Evolutionary conservation across 1,140 invertebrate species (phyloP).

Genomic region (Pristionchus pacificus): DNA sequence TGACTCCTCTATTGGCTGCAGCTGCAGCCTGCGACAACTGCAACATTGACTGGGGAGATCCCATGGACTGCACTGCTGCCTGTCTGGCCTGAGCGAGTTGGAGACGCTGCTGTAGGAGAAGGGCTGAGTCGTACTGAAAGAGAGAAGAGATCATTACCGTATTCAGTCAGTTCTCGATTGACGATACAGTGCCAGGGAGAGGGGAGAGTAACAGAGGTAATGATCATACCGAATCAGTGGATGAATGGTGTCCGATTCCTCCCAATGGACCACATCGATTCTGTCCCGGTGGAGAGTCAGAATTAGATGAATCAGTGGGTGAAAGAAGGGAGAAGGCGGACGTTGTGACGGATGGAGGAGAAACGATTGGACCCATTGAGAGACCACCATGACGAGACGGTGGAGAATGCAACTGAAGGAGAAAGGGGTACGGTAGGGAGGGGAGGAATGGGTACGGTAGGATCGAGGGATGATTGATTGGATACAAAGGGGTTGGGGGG

Average conservation of each 20-base stretch:
- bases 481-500: too few relatives aligned
- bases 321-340: neutral
- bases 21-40: too few relatives aligned
- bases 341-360: too few relatives aligned
- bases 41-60: too few relatives aligned
- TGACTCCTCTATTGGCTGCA: neutral
- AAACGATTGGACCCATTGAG: too few relatives aligned
- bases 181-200: too few relatives aligned
- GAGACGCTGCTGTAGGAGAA: neutral
- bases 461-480: too few relatives aligned
- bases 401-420: neutral
- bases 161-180: neutral
- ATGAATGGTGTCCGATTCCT: neutral
- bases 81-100: neutral
- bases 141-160: neutral
- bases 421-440: neutral
- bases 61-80: too few relatives aligned
- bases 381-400: neutral
- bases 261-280: too few relatives aligned
- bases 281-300: constrained; percentile 8
- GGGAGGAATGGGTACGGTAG: too few relatives aligned
- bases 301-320: constrained; percentile 9
- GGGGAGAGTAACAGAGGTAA: too few relatives aligned
- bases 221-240: neutral
- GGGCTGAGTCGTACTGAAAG: neutral